Base-by-base conservation (phyloP, 2,888 invertebrate genomes). In the Rhaphigaster nebulosa region DNA sequence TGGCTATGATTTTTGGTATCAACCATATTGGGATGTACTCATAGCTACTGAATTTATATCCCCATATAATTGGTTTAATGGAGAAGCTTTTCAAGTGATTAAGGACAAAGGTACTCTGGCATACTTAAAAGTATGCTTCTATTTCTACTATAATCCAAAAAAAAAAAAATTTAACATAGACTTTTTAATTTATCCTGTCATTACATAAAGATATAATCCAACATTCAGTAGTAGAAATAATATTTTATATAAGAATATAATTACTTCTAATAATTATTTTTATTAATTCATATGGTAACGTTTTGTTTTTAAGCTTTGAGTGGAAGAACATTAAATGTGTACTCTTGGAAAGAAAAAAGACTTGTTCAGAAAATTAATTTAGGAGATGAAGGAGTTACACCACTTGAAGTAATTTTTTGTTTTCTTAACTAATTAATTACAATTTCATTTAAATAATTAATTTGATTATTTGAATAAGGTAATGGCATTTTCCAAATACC, bases 1-100 rank as follows among this genome's bases (percentile, higher is more conserved):
- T 92, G 98, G 98, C 12, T 99, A 99, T 93, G 99, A 99, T 94
- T 99, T 97, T 93, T 99, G 99, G 99, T 99, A 99, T 94, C 99
- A 99, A 93, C 99, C 99, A 0, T 96, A 97, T 93, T 97, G 97
- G 93, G 97, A 99, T 94, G 96, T 97, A 0, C 97, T 99, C 96
- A 95, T 98, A 41, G 96, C 98, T 23, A 95, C 97, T 0, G 99
- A 99, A 94, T 99, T 99, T 99, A 98, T 98, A 0, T 95, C 96
- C 0, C 99, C 99, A 0, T 96, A 96, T 92, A 94, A 96, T 89
- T 98, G 98, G 93, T 96, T 96, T 93, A 94, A 94, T 38, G 96
- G 96, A 3, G 96, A 95, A 92, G 93, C 94, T 34, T 93, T 94
- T 0, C 94, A 94, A 20, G 94, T 95, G 91, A 95, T 96, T 26